A percentile compares a stretch with the other conserved stretches of the same genome.
Conservation (phyloP, 2,113 vertebrate species). For the Triplophysa rosa region DNA sequence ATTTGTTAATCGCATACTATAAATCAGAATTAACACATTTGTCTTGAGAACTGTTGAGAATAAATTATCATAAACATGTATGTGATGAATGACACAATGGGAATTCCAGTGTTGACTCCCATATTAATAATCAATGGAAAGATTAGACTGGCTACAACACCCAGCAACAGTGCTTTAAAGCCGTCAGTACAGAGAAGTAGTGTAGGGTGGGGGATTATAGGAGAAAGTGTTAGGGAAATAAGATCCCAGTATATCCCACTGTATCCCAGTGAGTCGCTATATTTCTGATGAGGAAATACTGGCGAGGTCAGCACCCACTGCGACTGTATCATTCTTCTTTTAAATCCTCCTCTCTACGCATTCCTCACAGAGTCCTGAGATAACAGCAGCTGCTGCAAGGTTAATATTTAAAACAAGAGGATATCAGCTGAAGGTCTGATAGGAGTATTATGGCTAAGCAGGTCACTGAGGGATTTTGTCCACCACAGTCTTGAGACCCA, state of each 20-base stretch:
- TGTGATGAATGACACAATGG: not conserved
- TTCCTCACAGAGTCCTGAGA: conserved; percentile 35
- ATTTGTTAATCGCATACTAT: not conserved
- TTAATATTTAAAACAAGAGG: conserved; percentile 46
- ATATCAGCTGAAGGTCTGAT: conserved; percentile 48
- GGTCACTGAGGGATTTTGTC: conserved; percentile 21
- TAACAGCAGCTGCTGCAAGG: conserved; percentile 47
- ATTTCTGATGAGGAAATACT: conserved; percentile 6
- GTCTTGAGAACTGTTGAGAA: not conserved
- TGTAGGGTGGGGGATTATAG: not conserved
- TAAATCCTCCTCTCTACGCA: conserved; percentile 32
- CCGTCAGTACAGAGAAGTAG: not conserved
- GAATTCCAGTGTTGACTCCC: conserved; percentile 16
- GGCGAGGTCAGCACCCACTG: conserved; percentile 14
- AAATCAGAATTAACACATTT: not conserved
- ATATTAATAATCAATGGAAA: not conserved
- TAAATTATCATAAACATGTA: not conserved
- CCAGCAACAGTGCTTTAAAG: not conserved
- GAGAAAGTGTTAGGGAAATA: not conserved
- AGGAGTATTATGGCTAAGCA: conserved; percentile 42
- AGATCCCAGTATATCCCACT: no score
- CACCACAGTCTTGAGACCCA: not conserved
- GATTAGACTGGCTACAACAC: not conserved
- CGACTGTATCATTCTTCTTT: not conserved
- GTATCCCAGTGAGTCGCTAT: not conserved